Evolutionary conservation across 2,888 invertebrate species (phyloP).

Genomic region (Hemaris fuciformis): DNA sequence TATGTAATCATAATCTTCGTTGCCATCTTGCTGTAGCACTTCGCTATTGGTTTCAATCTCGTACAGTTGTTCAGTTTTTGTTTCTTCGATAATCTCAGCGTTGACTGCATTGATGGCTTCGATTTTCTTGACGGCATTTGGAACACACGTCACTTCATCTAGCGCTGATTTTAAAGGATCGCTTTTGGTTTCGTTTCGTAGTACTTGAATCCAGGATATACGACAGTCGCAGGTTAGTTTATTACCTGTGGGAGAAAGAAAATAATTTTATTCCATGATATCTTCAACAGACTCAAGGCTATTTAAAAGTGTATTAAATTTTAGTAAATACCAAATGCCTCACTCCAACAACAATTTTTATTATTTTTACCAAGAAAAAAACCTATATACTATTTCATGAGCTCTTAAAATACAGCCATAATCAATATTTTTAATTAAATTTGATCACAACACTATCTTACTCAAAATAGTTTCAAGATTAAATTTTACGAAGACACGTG

Average conservation of each 20-base stretch:
- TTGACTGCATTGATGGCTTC: conserved; percentile 27
- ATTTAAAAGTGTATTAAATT: no score
- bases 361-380: not conserved
- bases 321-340: no score
- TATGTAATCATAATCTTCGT: conserved; percentile 50
- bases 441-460: not conserved
- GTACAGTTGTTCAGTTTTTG: conserved; percentile 39
- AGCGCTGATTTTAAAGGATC: conserved; percentile 84
- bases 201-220: conserved; percentile 87
- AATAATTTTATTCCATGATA: not conserved
- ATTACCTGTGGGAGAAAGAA: conserved; percentile 84
- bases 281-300: no score
- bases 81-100: conserved; percentile 21
- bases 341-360: no score
- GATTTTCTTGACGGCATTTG: conserved; percentile 29
- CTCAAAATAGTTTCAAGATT: not conserved
- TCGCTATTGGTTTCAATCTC: conserved; percentile 47
- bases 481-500: not conserved
- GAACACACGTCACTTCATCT: conserved; percentile 85
- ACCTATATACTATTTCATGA: not conserved
- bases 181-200: conserved; percentile 88
- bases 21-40: conserved; percentile 44
- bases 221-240: conserved; percentile 90
- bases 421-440: not conserved
- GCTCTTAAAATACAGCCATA: not conserved